Evolutionary conservation across 2,797 vertebrate genomes (phyloP).

Genomic region (Rhynchonycteris naso): DNA sequence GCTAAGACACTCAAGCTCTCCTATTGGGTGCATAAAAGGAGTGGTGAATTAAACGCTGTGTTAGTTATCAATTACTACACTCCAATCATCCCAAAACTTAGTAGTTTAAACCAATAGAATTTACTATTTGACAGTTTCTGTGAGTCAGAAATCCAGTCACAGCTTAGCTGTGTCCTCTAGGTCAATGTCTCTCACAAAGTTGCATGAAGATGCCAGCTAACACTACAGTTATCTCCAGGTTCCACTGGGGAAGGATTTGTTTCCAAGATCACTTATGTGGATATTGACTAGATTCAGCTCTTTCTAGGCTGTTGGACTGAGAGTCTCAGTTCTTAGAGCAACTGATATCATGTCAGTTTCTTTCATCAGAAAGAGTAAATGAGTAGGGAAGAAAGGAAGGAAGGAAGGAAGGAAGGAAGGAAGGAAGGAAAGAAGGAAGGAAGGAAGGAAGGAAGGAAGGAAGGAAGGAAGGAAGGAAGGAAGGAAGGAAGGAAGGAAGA

Average conservation of each 20-base stretch:
- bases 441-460: background rate
- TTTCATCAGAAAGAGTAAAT: background rate
- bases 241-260: background rate
- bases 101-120: background rate
- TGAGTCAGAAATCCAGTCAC: background rate
- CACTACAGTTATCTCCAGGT: background rate
- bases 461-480: background rate
- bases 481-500: background rate
- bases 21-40: background rate
- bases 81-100: background rate
- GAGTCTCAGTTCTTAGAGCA: background rate
- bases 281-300: background rate
- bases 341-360: background rate
- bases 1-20: background rate
- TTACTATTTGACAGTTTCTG: background rate
- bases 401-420: background rate
- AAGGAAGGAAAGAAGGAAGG: background rate
- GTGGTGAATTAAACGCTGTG: background rate
- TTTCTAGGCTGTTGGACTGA: background rate
- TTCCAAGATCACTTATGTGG: background rate
- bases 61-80: background rate
- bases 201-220: background rate
- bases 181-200: background rate
- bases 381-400: background rate
- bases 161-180: background rate